phyloP scores from a whole-genome alignment of 92 coral and sea anemone species.

The Galaxea fascicularis region DNA sequence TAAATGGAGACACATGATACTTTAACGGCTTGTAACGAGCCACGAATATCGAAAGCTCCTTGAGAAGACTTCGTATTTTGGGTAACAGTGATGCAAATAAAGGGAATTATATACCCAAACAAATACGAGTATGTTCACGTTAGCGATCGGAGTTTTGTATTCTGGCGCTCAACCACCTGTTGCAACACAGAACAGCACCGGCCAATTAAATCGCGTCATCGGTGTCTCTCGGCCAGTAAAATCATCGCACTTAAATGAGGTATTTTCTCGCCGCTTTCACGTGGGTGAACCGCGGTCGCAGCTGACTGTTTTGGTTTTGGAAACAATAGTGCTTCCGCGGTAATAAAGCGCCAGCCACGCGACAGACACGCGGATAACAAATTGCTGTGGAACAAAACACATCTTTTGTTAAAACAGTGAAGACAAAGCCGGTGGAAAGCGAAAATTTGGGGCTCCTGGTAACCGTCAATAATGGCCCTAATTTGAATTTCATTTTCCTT shows the following conservation, averaged over 20 bases:
- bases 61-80: constrained; percentile 9
- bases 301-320: constrained; percentile 9
- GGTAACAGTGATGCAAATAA: neutral
- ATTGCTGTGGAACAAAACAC: neutral
- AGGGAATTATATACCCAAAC: neutral
- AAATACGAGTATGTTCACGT: neutral
- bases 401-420: constrained; percentile 7
- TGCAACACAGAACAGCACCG: neutral
- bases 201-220: neutral
- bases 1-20: neutral
- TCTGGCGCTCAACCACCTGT: constrained; percentile 37
- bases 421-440: constrained; percentile 9
- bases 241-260: neutral
- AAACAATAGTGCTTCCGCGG: constrained; percentile 7
- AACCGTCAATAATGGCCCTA: constrained; percentile 10
- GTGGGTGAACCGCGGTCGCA: neutral
- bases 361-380: constrained; percentile 33
- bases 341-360: constrained; percentile 13
- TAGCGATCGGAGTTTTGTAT: neutral
- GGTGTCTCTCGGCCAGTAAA: neutral
- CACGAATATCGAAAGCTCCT: neutral
- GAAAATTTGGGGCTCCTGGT: constrained; percentile 19
- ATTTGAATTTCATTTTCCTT: constrained; percentile 53
- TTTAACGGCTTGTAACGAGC: neutral
- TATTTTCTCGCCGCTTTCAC: neutral